These are phyloP conservation scores for Trinorchestia longiramus DNA, from an alignment of 1,140 invertebrate species.

Conservation along the genomic window DNA sequence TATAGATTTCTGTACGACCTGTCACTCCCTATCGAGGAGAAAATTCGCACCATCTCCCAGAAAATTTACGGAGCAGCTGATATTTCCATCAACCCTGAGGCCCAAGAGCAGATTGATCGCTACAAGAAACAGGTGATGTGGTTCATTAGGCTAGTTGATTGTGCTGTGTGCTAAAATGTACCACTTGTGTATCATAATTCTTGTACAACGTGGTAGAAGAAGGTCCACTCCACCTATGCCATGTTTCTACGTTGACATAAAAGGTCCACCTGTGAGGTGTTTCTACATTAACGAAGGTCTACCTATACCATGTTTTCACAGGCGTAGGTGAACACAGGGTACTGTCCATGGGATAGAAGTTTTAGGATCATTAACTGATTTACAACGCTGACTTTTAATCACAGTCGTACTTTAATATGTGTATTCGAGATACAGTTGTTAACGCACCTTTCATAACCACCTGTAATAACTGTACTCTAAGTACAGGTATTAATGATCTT, in stretches of 20 bases:
- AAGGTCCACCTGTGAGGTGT: too few species aligned
- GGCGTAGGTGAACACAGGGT: too few species aligned
- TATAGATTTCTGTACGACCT: slow-evolving; percentile 86
- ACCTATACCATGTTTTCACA: too few species aligned
- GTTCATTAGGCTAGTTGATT: neutral
- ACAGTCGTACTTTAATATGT: neutral
- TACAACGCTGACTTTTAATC: neutral
- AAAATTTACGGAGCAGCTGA: slow-evolving; percentile 97
- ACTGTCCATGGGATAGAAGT: too few species aligned
- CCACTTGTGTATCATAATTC: neutral
- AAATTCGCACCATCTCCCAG: slow-evolving; percentile 89
- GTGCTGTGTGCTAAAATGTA: neutral
- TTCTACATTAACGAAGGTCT: too few species aligned
- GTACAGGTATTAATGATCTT: too few species aligned
- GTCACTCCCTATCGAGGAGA: slow-evolving; percentile 82
- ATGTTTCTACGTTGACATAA: too few species aligned
- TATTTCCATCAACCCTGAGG: slow-evolving; percentile 79
- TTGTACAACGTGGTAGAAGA: neutral
- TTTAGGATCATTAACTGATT: too few species aligned
- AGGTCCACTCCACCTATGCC: neutral
- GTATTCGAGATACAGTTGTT: too few species aligned
- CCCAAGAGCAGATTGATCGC: slow-evolving; percentile 77
- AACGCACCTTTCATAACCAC: too few species aligned
- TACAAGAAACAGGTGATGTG: slow-evolving; percentile 77
- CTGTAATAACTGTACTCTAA: too few species aligned